A percentile compares a stretch with the other conserved stretches of the same genome.
phyloP scores from a whole-genome alignment of 2,888 invertebrate species.

The Caenorhabditis wallacei region DNA sequence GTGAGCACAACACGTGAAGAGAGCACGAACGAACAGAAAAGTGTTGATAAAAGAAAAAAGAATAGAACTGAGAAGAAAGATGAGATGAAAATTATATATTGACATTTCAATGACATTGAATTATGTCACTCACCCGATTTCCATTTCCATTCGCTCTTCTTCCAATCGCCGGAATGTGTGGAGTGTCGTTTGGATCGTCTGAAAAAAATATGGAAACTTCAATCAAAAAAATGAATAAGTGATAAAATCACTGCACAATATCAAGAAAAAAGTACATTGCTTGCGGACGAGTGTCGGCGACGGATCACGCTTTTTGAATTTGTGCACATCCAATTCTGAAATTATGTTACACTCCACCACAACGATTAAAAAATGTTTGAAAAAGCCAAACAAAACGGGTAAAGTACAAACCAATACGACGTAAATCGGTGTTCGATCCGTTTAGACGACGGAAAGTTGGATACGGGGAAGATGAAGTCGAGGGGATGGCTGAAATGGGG shows the following conservation, averaged over 20 bases:
- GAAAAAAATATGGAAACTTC: conserved; percentile 44
- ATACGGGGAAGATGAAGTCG: conserved; percentile 37
- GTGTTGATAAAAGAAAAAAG: conserved; percentile 28
- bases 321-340: conserved; percentile 75
- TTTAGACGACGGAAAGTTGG: conserved; percentile 40
- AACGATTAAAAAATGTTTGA: neutral
- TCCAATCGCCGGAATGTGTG: conserved; percentile 72
- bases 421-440: conserved; percentile 63
- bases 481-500: conserved; percentile 53
- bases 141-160: conserved; percentile 50
- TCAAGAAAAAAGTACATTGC: conserved; percentile 70
- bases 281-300: conserved; percentile 78
- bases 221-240: neutral
- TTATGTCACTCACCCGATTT: conserved; percentile 35
- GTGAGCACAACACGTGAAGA: conserved; percentile 37
- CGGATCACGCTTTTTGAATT: conserved; percentile 77
- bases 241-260: conserved; percentile 33
- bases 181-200: conserved; percentile 72
- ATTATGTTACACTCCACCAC: conserved; percentile 35
- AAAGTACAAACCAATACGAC: conserved; percentile 62
- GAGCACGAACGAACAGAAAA: conserved; percentile 16
- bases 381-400: neutral
- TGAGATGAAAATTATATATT: conserved; percentile 12
- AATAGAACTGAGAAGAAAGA: conserved; percentile 45
- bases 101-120: neutral